phyloP scores from a whole-genome alignment of 2,888 invertebrate genomes.

The Epistrophe grossulariae region DNA sequence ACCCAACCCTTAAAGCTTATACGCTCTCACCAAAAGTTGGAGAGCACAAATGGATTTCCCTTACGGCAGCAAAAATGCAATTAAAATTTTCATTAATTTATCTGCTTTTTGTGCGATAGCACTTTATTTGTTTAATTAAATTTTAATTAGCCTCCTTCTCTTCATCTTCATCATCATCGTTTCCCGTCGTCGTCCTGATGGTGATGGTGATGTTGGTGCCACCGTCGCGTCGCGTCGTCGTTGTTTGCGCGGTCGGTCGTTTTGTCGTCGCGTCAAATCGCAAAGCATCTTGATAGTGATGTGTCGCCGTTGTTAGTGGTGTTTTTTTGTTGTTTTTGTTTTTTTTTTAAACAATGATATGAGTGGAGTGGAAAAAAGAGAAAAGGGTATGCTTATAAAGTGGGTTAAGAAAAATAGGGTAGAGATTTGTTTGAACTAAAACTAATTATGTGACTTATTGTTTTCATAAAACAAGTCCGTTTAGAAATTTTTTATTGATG shows the following conservation, averaged over 20 bases:
- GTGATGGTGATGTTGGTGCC: background rate
- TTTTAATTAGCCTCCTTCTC: conserved; percentile 78
- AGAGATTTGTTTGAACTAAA: conserved; percentile 13
- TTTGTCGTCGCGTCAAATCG: conserved; percentile 40
- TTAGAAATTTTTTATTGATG: background rate
- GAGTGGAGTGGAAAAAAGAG: background rate
- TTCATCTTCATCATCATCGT: conserved; percentile 66
- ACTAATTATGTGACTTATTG: conserved; percentile 26
- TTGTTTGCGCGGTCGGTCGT: background rate
- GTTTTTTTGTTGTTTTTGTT: background rate
- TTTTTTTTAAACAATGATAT: conserved; percentile 22
- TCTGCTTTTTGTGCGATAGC: conserved; percentile 78
- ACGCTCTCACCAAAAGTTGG: conserved; percentile 54
- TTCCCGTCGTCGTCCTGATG: conserved; percentile 7
- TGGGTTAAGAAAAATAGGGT: conserved; percentile 6
- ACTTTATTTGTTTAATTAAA: conserved; percentile 79
- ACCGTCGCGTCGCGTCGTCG: background rate
- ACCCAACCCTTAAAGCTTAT: background rate
- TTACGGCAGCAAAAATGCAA: conserved; percentile 78
- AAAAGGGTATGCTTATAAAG: conserved; percentile 20
- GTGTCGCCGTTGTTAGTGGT: conserved; percentile 50
- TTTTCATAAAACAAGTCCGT: conserved; percentile 6
- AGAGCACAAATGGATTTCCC: conserved; percentile 73
- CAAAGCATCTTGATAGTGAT: conserved; percentile 70
- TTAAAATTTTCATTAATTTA: conserved; percentile 79